Evolutionary conservation across 1,140 invertebrate genomes (phyloP).

Genomic region (Mactra quadrangularis): DNA sequence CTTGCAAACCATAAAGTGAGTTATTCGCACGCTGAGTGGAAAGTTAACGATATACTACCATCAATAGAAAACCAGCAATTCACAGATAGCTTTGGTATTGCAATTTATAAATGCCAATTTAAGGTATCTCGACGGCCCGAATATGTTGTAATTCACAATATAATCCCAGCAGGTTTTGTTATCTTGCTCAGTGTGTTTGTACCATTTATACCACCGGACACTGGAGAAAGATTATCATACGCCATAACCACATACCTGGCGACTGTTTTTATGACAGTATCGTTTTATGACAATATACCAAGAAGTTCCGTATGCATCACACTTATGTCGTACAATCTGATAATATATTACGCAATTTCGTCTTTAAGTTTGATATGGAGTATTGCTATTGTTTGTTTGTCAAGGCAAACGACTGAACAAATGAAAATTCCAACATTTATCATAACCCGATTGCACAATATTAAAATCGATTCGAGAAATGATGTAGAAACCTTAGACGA

Average conservation of each 20-base stretch:
- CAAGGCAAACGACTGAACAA: not conserved
- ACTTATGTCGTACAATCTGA: not conserved
- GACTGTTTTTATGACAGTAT: not conserved
- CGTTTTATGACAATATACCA: not conserved
- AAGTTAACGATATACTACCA: not conserved
- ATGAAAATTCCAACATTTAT: not conserved
- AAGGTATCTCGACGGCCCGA: not conserved
- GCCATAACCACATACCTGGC: not conserved
- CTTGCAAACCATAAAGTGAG: too few species aligned
- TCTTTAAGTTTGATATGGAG: not conserved
- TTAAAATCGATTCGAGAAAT: too few species aligned
- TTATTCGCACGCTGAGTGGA: not conserved
- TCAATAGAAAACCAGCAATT: not conserved
- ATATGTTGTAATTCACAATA: not conserved
- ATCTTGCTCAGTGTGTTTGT: not conserved
- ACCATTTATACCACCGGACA: not conserved
- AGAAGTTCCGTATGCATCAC: not conserved
- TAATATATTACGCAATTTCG: not conserved
- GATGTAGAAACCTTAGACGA: too few species aligned
- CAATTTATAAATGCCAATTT: not conserved
- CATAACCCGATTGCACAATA: not conserved
- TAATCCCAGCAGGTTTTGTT: not conserved
- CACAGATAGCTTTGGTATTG: not conserved
- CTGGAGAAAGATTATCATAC: not conserved
- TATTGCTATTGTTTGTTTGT: not conserved